phyloP scores from a whole-genome alignment of 2,888 invertebrate species.

The Nomada ruficornis region DNA sequence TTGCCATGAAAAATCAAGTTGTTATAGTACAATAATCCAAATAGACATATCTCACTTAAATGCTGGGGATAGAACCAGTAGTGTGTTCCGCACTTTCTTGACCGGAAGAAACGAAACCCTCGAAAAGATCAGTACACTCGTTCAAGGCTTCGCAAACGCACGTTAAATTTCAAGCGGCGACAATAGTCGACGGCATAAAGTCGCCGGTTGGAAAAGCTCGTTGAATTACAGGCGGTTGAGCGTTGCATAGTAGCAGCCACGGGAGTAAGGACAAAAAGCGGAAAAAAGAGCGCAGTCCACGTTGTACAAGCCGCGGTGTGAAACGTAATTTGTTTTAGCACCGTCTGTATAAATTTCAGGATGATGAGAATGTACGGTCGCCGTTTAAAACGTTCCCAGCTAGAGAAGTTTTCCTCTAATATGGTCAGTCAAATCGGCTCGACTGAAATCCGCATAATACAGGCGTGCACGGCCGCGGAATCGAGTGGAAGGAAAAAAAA shows the following conservation, averaged over 20 bases:
- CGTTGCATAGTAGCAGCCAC: conserved; percentile 11
- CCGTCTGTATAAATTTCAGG: conserved; percentile 75
- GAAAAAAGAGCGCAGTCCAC: conserved; percentile 41
- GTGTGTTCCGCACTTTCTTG: no score
- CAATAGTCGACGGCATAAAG: conserved; percentile 34
- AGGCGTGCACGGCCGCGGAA: conserved; percentile 29
- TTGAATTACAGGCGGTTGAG: conserved; percentile 21
- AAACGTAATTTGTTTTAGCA: conserved; percentile 77
- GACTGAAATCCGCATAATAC: conserved; percentile 59
- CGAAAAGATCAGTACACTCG: no score
- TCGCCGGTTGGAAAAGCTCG: conserved; percentile 5
- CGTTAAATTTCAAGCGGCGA: conserved; percentile 47
- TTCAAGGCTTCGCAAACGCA: conserved; percentile 2
- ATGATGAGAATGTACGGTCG: conserved; percentile 77
- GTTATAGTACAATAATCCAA: no score
- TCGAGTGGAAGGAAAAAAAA: conserved; percentile 46
- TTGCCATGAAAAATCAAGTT: no score
- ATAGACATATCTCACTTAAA: no score
- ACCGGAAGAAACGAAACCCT: no score
- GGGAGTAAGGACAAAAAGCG: conserved; percentile 5
- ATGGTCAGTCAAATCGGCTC: conserved; percentile 64
- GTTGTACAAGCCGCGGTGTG: conserved; percentile 60
- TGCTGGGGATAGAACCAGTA: no score
- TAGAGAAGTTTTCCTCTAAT: conserved; percentile 66
- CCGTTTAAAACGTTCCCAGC: conserved; percentile 70